Conservation (phyloP, 2,797 vertebrate species). For the Uromys caudimaculatus region DNA sequence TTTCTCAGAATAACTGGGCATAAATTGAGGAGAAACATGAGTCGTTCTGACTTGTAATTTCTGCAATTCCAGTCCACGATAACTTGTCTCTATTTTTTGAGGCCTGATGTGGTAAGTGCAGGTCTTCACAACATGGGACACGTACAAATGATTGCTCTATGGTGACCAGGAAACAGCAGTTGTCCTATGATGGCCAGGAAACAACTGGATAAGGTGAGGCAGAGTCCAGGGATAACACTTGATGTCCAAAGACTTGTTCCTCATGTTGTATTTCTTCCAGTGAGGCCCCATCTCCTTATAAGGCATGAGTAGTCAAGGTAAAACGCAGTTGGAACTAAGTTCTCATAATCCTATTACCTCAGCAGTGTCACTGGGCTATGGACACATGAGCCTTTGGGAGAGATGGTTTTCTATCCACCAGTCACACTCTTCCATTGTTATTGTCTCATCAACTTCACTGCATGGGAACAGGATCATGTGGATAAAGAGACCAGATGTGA, state of each 20-base stretch:
- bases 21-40: not conserved
- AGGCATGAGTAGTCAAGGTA: not conserved
- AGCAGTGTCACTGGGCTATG: no score
- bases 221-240: not conserved
- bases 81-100: not conserved
- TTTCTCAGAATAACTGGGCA: not conserved
- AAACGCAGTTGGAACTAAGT: not conserved
- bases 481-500: not conserved
- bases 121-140: not conserved
- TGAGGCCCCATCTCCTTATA: not conserved
- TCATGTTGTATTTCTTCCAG: not conserved
- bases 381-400: not conserved
- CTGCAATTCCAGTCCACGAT: not conserved
- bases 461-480: not conserved
- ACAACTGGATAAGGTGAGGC: rapidly evolving
- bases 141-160: not conserved
- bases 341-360: not conserved
- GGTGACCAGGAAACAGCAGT: not conserved
- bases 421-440: no score
- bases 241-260: not conserved
- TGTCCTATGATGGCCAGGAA: not conserved
- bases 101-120: not conserved
- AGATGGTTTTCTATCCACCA: not conserved
- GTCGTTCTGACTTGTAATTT: not conserved
- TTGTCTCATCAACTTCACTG: not conserved